Conservation (phyloP, 2,888 invertebrate genomes). For the Stenotaenia linearis region DNA sequence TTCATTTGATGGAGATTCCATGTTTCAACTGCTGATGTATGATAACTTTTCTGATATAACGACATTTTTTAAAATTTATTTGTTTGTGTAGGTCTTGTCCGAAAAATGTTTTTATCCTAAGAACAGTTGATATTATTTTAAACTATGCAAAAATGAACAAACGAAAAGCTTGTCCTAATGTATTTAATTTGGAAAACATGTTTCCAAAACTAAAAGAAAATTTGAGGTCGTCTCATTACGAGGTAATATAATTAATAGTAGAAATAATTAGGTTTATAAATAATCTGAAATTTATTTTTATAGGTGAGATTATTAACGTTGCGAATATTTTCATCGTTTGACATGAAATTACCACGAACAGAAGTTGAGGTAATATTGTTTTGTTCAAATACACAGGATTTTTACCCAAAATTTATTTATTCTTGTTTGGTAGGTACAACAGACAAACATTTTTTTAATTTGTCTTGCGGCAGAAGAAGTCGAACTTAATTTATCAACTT, state of each 20-base stretch:
- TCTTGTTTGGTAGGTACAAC: conserved; percentile 14
- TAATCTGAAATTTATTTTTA: no score
- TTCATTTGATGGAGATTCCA: background rate
- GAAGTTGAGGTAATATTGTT: background rate
- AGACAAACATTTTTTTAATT: conserved; percentile 55
- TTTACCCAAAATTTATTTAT: background rate
- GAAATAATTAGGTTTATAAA: no score
- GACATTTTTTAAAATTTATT: conserved; percentile 27
- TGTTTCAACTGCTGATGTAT: conserved; percentile 33
- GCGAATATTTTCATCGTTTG: conserved; percentile 67
- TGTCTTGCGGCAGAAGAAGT: conserved; percentile 65
- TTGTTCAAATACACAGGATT: background rate
- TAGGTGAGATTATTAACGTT: conserved; percentile 63
- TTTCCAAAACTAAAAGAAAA: conserved; percentile 54
- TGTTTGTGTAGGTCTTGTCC: no score
- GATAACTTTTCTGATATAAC: background rate
- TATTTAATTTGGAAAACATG: conserved; percentile 40
- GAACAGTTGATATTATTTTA: conserved; percentile 43
- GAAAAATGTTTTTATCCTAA: conserved; percentile 41
- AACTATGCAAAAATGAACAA: conserved; percentile 32
- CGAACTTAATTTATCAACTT: conserved; percentile 66
- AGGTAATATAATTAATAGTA: no score
- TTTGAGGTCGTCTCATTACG: conserved; percentile 62
- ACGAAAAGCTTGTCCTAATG: background rate
- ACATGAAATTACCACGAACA: conserved; percentile 50